Percentiles rank a stretch among this genome's conserved stretches.
Evolutionary conservation across 92 coral and sea anemone genomes (phyloP).

Genomic region (Plumapathes pennacea): DNA sequence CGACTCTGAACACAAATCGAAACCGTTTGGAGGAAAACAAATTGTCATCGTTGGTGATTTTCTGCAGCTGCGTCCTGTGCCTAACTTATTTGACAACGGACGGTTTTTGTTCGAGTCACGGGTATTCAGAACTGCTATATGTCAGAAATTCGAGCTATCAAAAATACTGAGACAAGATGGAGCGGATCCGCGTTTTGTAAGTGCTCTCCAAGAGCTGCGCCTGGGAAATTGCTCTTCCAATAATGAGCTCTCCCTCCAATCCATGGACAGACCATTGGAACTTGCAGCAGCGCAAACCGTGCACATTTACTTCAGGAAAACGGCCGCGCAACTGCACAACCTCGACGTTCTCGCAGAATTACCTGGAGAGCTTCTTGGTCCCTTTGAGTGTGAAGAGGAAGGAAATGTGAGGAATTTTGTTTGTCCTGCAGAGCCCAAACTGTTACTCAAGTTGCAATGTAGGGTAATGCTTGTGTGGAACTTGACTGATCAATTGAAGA

Average conservation of each 20-base stretch:
- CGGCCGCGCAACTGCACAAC: slow-evolving; percentile 9
- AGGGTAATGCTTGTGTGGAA: slow-evolving; percentile 56
- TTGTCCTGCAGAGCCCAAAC: slow-evolving; percentile 6
- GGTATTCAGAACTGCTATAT: not conserved
- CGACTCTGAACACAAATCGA: not conserved
- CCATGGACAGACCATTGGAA: no score
- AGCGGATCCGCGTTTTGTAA: not conserved
- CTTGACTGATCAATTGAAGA: slow-evolving; percentile 6
- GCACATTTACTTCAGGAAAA: slow-evolving; percentile 2
- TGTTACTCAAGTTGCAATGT: slow-evolving; percentile 5
- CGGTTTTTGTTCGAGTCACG: not conserved
- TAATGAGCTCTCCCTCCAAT: no score
- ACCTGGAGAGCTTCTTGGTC: slow-evolving; percentile 2
- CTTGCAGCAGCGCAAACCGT: no score
- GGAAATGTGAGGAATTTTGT: not conserved
- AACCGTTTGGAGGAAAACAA: slow-evolving; percentile 5
- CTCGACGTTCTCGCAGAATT: not conserved
- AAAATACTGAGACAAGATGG: not conserved
- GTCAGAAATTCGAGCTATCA: not conserved
- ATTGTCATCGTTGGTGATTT: slow-evolving; percentile 13
- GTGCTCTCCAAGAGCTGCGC: slow-evolving; percentile 3
- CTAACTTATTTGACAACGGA: not conserved
- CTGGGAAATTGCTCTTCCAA: no score
- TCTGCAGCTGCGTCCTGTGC: slow-evolving; percentile 2
- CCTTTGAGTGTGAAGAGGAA: not conserved